Percentiles rank a stretch among this genome's conserved stretches.
These are phyloP conservation scores for Grantiella picta DNA, from an alignment of 2,113 vertebrate species.

Conservation along the genomic window DNA sequence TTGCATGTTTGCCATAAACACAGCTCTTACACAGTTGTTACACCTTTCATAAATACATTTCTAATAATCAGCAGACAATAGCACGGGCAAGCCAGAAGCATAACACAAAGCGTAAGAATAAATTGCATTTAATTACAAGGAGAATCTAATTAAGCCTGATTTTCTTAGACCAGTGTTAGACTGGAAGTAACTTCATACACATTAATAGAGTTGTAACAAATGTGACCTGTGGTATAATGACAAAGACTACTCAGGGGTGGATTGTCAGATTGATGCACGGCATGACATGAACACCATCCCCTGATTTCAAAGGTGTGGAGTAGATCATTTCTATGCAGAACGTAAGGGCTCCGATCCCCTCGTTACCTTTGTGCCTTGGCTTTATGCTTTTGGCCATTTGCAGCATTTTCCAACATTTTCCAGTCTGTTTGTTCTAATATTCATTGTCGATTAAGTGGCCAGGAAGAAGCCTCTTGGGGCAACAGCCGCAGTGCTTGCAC, in stretches of 20 bases:
- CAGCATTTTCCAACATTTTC: conserved; percentile 8
- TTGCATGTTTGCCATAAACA: conserved; percentile 35
- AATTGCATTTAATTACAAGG: conserved; percentile 65
- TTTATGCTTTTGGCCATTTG: conserved; percentile 17
- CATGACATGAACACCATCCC: conserved; percentile 5
- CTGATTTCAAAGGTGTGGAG: conserved; percentile 28
- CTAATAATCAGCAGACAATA: conserved; percentile 50
- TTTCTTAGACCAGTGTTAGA: conserved; percentile 39
- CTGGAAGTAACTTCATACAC: conserved; percentile 55
- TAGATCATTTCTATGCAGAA: background rate
- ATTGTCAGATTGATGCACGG: conserved; percentile 42
- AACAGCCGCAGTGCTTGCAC: rapidly evolving
- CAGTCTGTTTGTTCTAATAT: background rate
- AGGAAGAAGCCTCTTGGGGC: background rate
- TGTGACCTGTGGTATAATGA: conserved; percentile 36
- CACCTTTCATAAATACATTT: conserved; percentile 48
- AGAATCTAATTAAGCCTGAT: conserved; percentile 56
- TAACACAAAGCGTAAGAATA: conserved; percentile 47
- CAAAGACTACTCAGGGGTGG: conserved; percentile 50
- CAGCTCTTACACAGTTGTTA: conserved; percentile 24
- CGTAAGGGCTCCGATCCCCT: background rate
- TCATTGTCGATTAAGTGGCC: background rate
- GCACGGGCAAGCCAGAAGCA: conserved; percentile 32
- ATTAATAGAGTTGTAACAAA: conserved; percentile 54
- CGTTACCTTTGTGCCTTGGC: background rate